These are phyloP conservation scores for Spilogale gracilis DNA, from an alignment of 2,113 vertebrate species.

Conservation along the genomic window DNA sequence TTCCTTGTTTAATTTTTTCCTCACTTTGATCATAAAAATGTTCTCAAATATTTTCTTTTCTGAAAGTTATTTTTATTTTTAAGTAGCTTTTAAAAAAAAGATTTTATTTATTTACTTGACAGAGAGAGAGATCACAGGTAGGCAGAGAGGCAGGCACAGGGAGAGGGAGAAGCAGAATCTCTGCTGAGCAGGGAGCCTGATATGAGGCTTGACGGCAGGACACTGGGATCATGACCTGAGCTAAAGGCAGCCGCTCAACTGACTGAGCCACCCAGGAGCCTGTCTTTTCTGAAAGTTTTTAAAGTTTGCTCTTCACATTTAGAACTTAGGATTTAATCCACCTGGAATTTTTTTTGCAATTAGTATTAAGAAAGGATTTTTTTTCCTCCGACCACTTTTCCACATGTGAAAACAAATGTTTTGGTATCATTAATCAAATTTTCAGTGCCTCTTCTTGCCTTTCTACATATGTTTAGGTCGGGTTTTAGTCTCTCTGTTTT, in stretches of 20 bases:
- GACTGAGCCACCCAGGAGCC: too few species aligned
- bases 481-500: background rate
- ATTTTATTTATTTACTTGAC: too few species aligned
- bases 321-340: background rate
- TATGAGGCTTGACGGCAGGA: too few species aligned
- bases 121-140: too few species aligned
- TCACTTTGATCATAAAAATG: background rate
- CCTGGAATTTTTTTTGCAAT: background rate
- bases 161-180: too few species aligned
- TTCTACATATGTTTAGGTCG: background rate
- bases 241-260: too few species aligned
- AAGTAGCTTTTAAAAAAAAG: too few species aligned
- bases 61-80: background rate
- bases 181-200: too few species aligned
- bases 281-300: background rate
- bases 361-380: background rate
- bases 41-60: background rate
- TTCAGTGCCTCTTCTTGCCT: background rate
- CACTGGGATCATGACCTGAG: too few species aligned
- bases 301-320: slow-evolving; percentile 1
- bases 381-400: background rate
- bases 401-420: background rate
- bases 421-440: background rate
- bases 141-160: too few species aligned
- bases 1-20: background rate